phyloP scores from a whole-genome alignment of 2,888 invertebrate genomes.

The Ceriagrion tenellum region DNA sequence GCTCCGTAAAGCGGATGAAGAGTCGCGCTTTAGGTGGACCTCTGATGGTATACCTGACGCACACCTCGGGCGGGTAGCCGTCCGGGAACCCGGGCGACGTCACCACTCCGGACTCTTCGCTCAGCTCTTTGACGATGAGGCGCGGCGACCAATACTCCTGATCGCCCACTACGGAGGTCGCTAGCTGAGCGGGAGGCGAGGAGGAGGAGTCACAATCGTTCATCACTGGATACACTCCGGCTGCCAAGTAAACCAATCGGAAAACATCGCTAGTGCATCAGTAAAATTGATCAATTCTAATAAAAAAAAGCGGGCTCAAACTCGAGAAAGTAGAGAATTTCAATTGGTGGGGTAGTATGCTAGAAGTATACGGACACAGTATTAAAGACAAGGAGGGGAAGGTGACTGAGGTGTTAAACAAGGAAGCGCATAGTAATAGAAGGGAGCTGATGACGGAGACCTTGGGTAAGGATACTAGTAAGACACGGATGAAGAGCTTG shows the following conservation, averaged over 20 bases:
- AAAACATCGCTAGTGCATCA: no score
- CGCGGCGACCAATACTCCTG: constrained; percentile 38
- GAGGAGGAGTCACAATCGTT: neutral
- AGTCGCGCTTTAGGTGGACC: constrained; percentile 84
- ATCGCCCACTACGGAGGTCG: neutral
- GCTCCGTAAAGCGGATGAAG: constrained; percentile 84
- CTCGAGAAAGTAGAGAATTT: no score
- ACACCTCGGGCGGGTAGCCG: constrained; percentile 86
- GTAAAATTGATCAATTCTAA: no score
- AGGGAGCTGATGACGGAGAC: no score
- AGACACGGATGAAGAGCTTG: no score
- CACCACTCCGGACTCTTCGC: constrained; percentile 84
- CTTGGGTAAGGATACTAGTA: no score
- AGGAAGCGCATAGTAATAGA: no score
- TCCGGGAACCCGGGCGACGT: constrained; percentile 86
- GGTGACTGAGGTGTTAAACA: no score
- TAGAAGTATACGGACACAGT: no score
- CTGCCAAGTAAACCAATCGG: neutral
- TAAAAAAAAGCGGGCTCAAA: no score
- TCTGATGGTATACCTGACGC: constrained; percentile 85
- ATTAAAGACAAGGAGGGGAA: no score
- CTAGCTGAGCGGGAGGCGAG: neutral
- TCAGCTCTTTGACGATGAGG: constrained; percentile 77
- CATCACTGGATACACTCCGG: neutral
- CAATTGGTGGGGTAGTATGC: no score